These are phyloP conservation scores for Polypterus bichir DNA, from an alignment of 2,113 vertebrate species.

Conservation along the genomic window DNA sequence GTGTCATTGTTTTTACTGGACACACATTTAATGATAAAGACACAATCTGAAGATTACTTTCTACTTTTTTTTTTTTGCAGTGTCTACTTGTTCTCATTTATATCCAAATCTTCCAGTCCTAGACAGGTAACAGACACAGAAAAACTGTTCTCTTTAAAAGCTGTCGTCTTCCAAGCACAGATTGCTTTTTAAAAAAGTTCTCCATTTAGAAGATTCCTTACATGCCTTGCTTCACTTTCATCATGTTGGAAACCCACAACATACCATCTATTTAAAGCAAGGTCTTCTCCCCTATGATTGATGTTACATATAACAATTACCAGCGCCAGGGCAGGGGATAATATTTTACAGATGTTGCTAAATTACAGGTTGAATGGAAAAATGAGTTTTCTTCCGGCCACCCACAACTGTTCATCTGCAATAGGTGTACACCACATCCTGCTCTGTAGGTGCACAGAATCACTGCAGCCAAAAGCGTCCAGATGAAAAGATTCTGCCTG, in stretches of 20 bases:
- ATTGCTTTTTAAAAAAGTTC: neutral
- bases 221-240: conserved; percentile 30
- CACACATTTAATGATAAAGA: too few relatives aligned
- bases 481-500: conserved; percentile 69
- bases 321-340: conserved; percentile 61
- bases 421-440: conserved; percentile 65
- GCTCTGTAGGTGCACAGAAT: conserved; percentile 58
- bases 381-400: conserved; percentile 61
- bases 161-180: too few relatives aligned
- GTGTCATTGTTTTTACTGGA: too few relatives aligned
- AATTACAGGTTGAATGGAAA: conserved; percentile 67
- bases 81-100: too few relatives aligned
- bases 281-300: conserved; percentile 59
- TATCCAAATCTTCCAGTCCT: too few relatives aligned
- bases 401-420: conserved; percentile 66
- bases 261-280: conserved; percentile 64
- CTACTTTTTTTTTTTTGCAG: too few relatives aligned
- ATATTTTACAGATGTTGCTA: conserved; percentile 88
- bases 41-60: too few relatives aligned
- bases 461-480: conserved; percentile 45
- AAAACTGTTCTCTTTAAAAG: too few relatives aligned
- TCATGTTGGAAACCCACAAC: conserved; percentile 51
- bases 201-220: conserved; percentile 5
- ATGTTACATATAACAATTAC: conserved; percentile 84
- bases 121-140: too few relatives aligned